Base-by-base conservation (phyloP, 2,113 vertebrate genomes). In the Eolophus roseicapilla region DNA sequence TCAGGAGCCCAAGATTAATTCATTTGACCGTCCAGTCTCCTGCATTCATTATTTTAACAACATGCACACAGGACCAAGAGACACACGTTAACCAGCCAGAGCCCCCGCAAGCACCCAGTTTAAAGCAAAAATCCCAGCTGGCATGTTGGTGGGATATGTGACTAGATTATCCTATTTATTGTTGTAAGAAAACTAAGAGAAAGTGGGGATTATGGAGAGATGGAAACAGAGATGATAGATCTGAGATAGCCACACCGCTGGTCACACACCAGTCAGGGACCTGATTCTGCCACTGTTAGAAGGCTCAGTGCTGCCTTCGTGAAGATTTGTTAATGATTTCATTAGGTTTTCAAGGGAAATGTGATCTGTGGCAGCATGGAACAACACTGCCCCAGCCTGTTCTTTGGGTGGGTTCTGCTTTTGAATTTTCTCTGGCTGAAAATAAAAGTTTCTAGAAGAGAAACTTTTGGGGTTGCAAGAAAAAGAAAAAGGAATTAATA, bases 41-140 rank as follows among this genome's bases (percentile, higher is more conserved):
- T 96, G 95, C 97, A 98, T 97, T 96, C 97, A 97, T 98, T 98
- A 98, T 96, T 98, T 97, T 98, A 98, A 98, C 97, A 97, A 90
- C 95, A 93, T 85, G 91, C 94, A 96, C 92, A 55, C 39, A 94
- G 93, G 73, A 93, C 86, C 59, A 9, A 49, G n/a, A 68, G 85
- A 64, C 92, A 91, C 84, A 78, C 23, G 24, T 91, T 94, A 94
- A 93, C 91, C 91, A 93, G 79, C 21, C 94, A 39, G 52, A 64
- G 35, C 53, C 79, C 77, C 67, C 21, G 11, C 81, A 44, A 76
- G 41, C 71, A 37, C 50, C 23, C 2, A 2, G 44, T 25, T 46
- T 53, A 57, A 23, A 68, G 84, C 29, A 82, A 49, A 83, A 92
- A 43, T 28, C 82, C 59, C 92, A 50, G 53, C 27, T 82, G 67